Conservation (phyloP, 2,797 vertebrate species). For the Bufotes viridis region DNA sequence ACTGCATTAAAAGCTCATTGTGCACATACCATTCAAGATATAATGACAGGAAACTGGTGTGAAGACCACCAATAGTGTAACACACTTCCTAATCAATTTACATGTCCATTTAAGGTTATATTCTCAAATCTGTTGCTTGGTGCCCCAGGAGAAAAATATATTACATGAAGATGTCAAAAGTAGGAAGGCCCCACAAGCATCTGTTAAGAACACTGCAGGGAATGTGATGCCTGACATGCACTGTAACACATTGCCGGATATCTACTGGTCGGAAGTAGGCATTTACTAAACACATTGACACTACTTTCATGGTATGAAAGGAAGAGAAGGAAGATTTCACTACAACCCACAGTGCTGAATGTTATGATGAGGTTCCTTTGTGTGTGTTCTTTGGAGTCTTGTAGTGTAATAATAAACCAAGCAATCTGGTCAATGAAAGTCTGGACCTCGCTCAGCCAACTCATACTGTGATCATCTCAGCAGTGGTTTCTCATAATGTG, state of each 20-base stretch:
- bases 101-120: conserved; percentile 29
- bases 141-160: conserved; percentile 36
- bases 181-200: conserved; percentile 39
- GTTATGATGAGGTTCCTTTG: conserved; percentile 65
- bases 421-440: conserved; percentile 64
- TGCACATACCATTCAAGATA: background rate
- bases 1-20: background rate
- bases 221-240: conserved; percentile 51
- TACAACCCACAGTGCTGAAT: conserved; percentile 63
- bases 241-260: conserved; percentile 40
- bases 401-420: conserved; percentile 69
- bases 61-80: conserved; percentile 37
- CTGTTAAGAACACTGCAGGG: conserved; percentile 41
- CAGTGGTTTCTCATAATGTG: conserved; percentile 20
- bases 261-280: conserved; percentile 49
- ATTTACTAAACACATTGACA: conserved; percentile 61
- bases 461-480: conserved; percentile 49
- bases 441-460: conserved; percentile 58
- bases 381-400: conserved; percentile 66
- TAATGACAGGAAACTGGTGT: conserved; percentile 12
- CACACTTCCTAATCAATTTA: conserved; percentile 52
- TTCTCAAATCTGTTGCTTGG: conserved; percentile 4
- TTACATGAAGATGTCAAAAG: conserved; percentile 46
- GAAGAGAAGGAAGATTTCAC: conserved; percentile 63
- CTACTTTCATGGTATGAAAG: conserved; percentile 53